Evolutionary conservation across 2,888 invertebrate species (phyloP), one percentile per base, ranked within the genome.

Genomic region (Drosophila niveifrons): DNA sequence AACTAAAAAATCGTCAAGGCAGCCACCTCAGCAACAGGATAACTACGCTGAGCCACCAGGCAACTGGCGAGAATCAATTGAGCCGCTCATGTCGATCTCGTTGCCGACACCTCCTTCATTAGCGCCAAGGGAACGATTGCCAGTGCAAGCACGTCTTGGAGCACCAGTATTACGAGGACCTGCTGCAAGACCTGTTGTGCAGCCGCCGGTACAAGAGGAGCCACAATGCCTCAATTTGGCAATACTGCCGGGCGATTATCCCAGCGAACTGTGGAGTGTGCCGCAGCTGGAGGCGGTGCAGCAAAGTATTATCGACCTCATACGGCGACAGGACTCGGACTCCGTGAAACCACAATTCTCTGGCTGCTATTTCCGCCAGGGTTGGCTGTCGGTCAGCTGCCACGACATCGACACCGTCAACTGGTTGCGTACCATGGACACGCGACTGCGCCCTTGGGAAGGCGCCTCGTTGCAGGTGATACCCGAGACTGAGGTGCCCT

Each of bases 381-480:
- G 72, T 18, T 71, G 70, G 70, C 43, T 71, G 1, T 64, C 43
- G 6, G 58, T 59, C 0, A 57, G 34, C 10, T 69, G 75, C 48
- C 48, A 29, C 7, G 23, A 75, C 13, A 7, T n/a, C 10, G n/a
- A n/a, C 55, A 57, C 75, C 13, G 56, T 31, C 0, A 47, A 68
- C 29, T 74, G 69, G 69, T 56, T 74, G 2, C 47, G 39, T 13
- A 17, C 56, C n/a, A 52, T 64, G 55, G 73, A 56, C 36, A 75
- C 75, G n/a, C 41, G 55, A 18, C 44, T 75, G 18, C 51, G 64
- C 0, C 64, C 70, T 39, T 69, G 75, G 75, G 70, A 56, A 31
- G 63, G 64, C 11, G 69, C 64, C 1, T 67, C 70, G 3, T 41
- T 75, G 1, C 59, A 53, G 13, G 69, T 69, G 8, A 15, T 64